Evolutionary conservation across 2,888 invertebrate genomes (phyloP).

Genomic region (Sarcophaga carnaria): DNA sequence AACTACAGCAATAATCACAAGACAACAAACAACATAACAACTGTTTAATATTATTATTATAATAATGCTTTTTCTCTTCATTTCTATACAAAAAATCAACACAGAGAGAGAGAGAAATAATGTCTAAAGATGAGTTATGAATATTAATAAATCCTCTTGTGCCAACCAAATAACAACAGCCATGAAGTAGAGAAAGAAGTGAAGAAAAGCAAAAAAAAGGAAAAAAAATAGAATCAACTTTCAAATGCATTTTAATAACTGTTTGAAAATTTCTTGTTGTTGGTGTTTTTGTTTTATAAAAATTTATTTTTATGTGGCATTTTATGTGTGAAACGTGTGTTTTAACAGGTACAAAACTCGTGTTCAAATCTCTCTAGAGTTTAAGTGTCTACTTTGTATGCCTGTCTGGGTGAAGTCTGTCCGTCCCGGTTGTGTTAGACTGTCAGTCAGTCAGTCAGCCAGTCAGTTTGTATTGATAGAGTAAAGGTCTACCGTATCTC

Average conservation of each 20-base stretch:
- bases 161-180: background rate
- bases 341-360: constrained; percentile 39
- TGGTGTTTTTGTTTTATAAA: constrained; percentile 15
- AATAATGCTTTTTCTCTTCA: background rate
- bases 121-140: constrained; percentile 25
- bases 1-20: constrained; percentile 10
- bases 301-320: constrained; percentile 30
- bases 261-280: constrained; percentile 10
- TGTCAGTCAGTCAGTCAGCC: background rate
- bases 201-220: background rate
- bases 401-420: constrained; percentile 2
- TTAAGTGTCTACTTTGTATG: constrained; percentile 4
- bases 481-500: background rate
- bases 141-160: constrained; percentile 54
- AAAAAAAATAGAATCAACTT: constrained; percentile 35
- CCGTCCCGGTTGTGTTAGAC: background rate
- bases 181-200: background rate
- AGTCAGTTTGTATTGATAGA: background rate
- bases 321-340: constrained; percentile 49
- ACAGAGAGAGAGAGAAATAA: background rate
- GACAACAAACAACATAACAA: constrained; percentile 9
- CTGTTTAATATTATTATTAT: constrained; percentile 11
- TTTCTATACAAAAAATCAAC: background rate
- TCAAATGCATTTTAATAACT: constrained; percentile 58
- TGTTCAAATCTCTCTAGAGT: constrained; percentile 13